Base-by-base conservation (phyloP, 2,113 vertebrate species). In the Bubo blakistoni region DNA sequence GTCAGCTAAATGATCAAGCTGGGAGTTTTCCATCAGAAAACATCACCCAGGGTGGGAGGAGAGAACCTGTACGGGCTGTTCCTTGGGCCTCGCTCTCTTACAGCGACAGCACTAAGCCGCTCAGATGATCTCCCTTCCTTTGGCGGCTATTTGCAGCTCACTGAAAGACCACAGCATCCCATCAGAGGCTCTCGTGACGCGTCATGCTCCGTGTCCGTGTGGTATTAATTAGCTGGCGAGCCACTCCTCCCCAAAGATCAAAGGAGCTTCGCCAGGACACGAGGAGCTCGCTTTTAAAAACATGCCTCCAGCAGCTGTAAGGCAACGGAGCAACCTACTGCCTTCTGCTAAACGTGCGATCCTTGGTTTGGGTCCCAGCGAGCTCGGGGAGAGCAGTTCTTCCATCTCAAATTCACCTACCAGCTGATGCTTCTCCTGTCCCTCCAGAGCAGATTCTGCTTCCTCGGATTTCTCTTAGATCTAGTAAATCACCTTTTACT, bases 331-430 rank as follows among this genome's bases (percentile, higher is more conserved):
- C 81, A 14, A 9, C 69, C 51, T 13, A 0, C 26, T 26, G 74
- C 74, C 74, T 67, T 21, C 4, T 36, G 51, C 67, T 17, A 5
- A 18, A 9, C 5, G 0, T 16, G 72, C 8, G 3, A 5, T 25
- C 42, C 83, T 16, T 2, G 82, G 11, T 1, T 15, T 18, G 71
- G 25, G 15, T 40, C 65, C 15, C 30, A 2, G 83, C 79, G 11
- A 2, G 2, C 8, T 0, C 12, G 77, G 40, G 83, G 57, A 29
- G 27, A 36, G 67, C 57, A 0, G 20, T 0, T 16, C 84, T 11
- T 14, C 22, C 15, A 1, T 2, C 81, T 26, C 47, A 0, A 2
- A 3, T 1, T 25, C 66, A 2, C 0, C 1, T 1, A n/a, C 76
- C 57, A 25, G 81, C 91, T 30, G 76, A 3, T 16, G 40, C 61